Percentiles rank a stretch among this genome's conserved stretches.
phyloP scores from a whole-genome alignment of 1,140 invertebrate genomes.

The Drosophila oshimai region DNA sequence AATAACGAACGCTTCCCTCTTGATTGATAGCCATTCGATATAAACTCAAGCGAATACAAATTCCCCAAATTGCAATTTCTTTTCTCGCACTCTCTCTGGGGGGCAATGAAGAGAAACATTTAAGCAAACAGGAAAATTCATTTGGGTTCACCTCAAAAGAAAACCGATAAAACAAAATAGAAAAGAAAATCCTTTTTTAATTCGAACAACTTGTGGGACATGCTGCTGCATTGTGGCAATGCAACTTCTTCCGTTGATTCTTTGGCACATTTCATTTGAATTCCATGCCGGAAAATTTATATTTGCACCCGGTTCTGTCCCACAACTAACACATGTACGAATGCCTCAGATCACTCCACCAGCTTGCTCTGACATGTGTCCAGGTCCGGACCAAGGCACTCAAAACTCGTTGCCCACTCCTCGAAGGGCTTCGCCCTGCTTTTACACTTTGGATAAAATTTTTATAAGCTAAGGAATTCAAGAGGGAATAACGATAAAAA shows the following conservation, averaged over 20 bases:
- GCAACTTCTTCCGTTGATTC: slow-evolving; percentile 39
- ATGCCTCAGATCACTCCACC: slow-evolving; percentile 30
- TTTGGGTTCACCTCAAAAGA: slow-evolving; percentile 54
- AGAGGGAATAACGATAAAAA: not conserved
- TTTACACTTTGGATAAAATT: not conserved
- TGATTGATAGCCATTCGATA: slow-evolving; percentile 23
- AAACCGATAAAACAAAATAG: slow-evolving; percentile 24
- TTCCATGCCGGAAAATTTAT: slow-evolving; percentile 47
- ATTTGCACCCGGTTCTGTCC: slow-evolving; percentile 37
- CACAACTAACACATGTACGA: slow-evolving; percentile 45
- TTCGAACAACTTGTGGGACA: slow-evolving; percentile 23
- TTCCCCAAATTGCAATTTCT: slow-evolving; percentile 32
- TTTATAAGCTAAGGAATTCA: not conserved
- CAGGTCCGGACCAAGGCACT: slow-evolving; percentile 8
- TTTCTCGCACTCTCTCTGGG: not conserved
- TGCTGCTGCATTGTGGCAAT: slow-evolving; percentile 12
- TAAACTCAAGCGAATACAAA: not conserved
- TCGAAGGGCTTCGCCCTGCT: not conserved
- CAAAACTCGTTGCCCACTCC: not conserved
- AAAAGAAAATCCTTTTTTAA: slow-evolving; percentile 40
- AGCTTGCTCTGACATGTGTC: slow-evolving; percentile 38
- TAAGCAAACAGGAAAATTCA: slow-evolving; percentile 49
- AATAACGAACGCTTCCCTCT: not conserved
- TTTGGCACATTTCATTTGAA: slow-evolving; percentile 44
- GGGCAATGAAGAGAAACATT: slow-evolving; percentile 24